Conservation (phyloP, 1,140 invertebrate species). For the Portunus trituberculatus region DNA sequence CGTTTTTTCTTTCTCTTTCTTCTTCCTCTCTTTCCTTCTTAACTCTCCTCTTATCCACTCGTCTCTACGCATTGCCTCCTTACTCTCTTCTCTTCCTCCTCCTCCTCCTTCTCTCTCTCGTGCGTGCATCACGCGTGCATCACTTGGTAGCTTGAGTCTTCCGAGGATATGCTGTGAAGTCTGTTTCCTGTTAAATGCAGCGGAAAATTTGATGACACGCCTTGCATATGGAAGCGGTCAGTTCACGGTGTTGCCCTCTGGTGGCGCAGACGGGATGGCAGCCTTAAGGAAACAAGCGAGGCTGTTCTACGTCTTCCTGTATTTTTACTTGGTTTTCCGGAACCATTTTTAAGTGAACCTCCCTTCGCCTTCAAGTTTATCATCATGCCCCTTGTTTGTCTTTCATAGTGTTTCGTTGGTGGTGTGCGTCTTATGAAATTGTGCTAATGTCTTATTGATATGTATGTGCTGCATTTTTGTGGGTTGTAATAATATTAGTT, state of each 20-base stretch:
- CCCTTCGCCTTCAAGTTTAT: no score
- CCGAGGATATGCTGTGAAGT: conserved; percentile 10
- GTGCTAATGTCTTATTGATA: no score
- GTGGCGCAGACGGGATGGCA: background rate
- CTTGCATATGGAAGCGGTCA: conserved; percentile 20
- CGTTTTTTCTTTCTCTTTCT: no score
- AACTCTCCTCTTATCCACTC: background rate
- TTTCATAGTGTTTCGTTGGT: no score
- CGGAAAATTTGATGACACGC: conserved; percentile 12
- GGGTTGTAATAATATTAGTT: no score
- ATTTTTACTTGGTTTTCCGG: background rate
- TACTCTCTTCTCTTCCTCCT: background rate
- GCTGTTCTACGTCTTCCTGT: background rate
- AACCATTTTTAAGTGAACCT: background rate
- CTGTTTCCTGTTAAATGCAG: conserved; percentile 21
- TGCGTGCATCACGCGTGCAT: background rate
- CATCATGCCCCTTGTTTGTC: no score
- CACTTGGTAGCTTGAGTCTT: background rate
- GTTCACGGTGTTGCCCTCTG: background rate
- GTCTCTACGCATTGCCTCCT: background rate
- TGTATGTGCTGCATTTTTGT: no score
- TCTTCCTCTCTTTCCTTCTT: no score
- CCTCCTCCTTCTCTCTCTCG: background rate
- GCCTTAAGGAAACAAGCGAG: background rate
- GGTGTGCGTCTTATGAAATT: no score